Evolutionary conservation across 1,140 invertebrate species (phyloP).

Genomic region (Achroia grisella): DNA sequence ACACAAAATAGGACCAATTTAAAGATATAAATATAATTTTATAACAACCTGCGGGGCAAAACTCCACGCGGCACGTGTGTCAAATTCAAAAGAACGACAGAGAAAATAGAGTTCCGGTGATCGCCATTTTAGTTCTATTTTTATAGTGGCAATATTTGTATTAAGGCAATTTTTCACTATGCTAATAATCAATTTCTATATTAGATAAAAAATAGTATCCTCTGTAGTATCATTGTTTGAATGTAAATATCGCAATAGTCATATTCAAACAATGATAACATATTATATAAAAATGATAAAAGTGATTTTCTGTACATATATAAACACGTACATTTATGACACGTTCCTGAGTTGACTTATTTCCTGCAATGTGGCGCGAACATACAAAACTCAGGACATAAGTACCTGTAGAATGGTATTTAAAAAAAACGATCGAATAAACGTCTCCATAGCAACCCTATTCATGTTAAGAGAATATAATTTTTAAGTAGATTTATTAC

Average conservation of each 20-base stretch:
- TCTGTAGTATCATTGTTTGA: no score
- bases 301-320: not conserved
- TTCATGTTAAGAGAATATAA: no score
- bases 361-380: constrained; percentile 11
- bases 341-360: not conserved
- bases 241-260: no score
- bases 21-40: constrained; percentile 40
- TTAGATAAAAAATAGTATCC: no score
- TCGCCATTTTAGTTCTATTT: constrained; percentile 41
- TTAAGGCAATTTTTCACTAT: not conserved
- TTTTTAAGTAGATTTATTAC: no score
- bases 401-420: no score
- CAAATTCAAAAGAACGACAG: constrained; percentile 68
- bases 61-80: constrained; percentile 74
- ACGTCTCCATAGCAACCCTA: constrained; percentile 32
- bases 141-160: constrained; percentile 31
- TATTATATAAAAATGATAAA: no score
- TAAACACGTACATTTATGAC: not conserved
- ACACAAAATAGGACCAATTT: constrained; percentile 24
- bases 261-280: no score
- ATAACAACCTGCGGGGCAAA: constrained; percentile 66
- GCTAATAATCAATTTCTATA: constrained; percentile 1
- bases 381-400: constrained; percentile 12
- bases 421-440: no score
- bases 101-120: constrained; percentile 52